Base-by-base conservation (phyloP, 2,888 invertebrate genomes). In the Calliscelio sp. region DNA sequence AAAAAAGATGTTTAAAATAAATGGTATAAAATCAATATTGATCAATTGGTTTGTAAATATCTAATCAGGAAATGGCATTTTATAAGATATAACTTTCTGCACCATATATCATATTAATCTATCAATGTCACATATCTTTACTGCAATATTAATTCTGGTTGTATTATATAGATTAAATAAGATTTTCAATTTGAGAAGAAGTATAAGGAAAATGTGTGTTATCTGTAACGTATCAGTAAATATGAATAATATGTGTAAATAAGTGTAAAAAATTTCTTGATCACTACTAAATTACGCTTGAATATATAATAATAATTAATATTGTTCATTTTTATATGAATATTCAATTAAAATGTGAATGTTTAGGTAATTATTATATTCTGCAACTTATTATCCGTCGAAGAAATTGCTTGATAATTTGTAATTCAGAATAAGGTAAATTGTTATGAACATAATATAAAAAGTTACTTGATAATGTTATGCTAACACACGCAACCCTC, bases 401-500 rank as follows among this genome's bases (percentile, higher is more conserved):
- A 41, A 41, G 11, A 41, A 41, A 51, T 51, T 24, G 32, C 65
- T 20, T 49, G 49, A 49, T 16, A 49, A 66, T 51, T 65, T 65
- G 38, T 53, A 68, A 68, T 41, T 65, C 65, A 32, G 11, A 65
- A 68, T 53, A 38, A 38, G 2, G 24, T 5, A 22, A 66, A 66
- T 51, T 51, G 46, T 66, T 65, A 25, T 32, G 44, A 66, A 49
- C 16, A 46, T 18, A 22, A 66, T 32, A 35, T 28, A 51, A 66
- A 68, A 49, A 35, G 28, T 53, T 25, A 5, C 14, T 53, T 53
- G 51, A 38, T 68, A 68, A 68, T 38, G 53, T 16, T 38, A n/a
- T 22, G 66, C 8, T 16, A 68, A 41, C 32, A 11, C 68, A 68
- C 53, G 68, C 68, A 68, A 68, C 38, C 68, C 38, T 41, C 35